These are phyloP conservation scores for Medauroidea extradentata DNA, from an alignment of 1,140 invertebrate species.

Conservation along the genomic window DNA sequence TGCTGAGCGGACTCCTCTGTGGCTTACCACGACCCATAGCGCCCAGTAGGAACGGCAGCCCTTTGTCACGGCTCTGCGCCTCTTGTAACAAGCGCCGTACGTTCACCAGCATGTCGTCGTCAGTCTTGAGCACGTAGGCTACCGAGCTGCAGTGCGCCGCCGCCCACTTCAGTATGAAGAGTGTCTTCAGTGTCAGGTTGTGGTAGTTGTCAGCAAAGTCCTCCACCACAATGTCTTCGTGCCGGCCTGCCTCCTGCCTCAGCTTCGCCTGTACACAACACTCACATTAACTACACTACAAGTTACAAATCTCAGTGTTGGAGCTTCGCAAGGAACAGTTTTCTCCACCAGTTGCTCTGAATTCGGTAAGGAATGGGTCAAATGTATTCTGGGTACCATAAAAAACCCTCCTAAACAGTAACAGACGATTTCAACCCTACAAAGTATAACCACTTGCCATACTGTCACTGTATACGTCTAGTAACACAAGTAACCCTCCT, in stretches of 20 bases:
- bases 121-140: slow-evolving; percentile 75
- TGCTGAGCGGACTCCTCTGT: slow-evolving; percentile 42
- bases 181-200: slow-evolving; percentile 81
- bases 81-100: slow-evolving; percentile 67
- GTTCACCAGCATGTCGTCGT: slow-evolving; percentile 91
- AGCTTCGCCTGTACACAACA: no score
- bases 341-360: no score
- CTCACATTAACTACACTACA: no score
- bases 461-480: no score
- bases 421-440: no score
- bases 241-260: slow-evolving; percentile 57
- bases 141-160: slow-evolving; percentile 69
- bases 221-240: slow-evolving; percentile 71
- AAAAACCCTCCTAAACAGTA: no score
- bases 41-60: slow-evolving; percentile 61
- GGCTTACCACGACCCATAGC: slow-evolving; percentile 76
- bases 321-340: no score
- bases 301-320: no score
- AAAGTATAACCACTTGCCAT: no score
- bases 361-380: no score
- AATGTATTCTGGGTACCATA: no score
- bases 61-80: slow-evolving; percentile 53
- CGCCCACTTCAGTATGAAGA: slow-evolving; percentile 80
- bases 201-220: slow-evolving; percentile 79
- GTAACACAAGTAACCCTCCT: no score